Evolutionary conservation across 2,113 vertebrate genomes (phyloP), one percentile per base, ranked within the genome.

Genomic region (Pyxicephalus adspersus): DNA sequence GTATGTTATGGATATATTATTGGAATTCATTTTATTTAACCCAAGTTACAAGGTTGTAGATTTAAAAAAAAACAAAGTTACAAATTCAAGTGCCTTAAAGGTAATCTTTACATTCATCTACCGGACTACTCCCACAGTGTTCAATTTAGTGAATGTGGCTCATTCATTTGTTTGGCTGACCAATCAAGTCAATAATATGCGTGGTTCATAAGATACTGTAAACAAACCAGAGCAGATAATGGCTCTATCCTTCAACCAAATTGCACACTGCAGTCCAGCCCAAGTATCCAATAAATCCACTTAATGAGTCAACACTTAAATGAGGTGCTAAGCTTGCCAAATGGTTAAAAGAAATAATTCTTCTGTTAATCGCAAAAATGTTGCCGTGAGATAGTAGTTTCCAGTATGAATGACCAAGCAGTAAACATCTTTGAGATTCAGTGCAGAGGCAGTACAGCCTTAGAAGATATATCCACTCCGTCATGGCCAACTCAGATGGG

Each of bases 311-410:
- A 54, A 58, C 60, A 64, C 70, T 64, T 31, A 73, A 61, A 73
- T 64, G 25, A 60, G 45, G n/a, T 64, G 26, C 38, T 17, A 22
- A 45, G 58, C 50, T 50, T 71, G 66, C 58, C 28, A 61, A 81
- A 72, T 38, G 20, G 78, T 72, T 80, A 64, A 80, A 51, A 51
- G 23, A 68, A 80, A 71, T 81, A 81, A 81, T 26, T 64, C 78
- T 34, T 73, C 29, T 64, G 78, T 73, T 64, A 81, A 81, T 64
- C 58, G 67, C 60, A 17, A 18, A 34, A 64, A 58, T 64, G 58
- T 63, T 73, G 66, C 25, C 7, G 19, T 9, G 61, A 54, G 64
- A 65, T 52, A 23, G 23, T 76, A 19, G 19, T 64, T 50, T 31
- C 64, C 38, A 16, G 28, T 57, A 54, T 52, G 4, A 45, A 64